A percentile compares a stretch with the other conserved stretches of the same genome.
Conservation (phyloP, 1,140 invertebrate species). For the Polyergus mexicanus region DNA sequence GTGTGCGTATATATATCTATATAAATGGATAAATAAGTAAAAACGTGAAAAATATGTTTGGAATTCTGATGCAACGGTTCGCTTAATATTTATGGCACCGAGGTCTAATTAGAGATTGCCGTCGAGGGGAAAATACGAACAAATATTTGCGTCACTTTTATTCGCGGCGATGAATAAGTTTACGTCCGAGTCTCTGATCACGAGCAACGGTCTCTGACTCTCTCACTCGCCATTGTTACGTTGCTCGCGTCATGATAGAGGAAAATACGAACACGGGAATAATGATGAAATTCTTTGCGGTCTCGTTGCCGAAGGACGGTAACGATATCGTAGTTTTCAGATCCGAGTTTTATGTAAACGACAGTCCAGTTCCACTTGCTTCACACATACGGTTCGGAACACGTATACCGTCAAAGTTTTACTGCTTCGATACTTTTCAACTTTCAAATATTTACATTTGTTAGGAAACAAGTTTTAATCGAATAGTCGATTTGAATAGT, state of each 20-base stretch:
- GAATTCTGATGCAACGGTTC: background rate
- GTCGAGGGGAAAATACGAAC: background rate
- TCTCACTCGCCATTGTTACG: slow-evolving; percentile 25
- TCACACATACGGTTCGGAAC: background rate
- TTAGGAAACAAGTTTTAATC: slow-evolving; percentile 22
- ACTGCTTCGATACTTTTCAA: background rate
- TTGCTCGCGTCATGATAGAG: background rate
- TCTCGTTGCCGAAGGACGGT: background rate
- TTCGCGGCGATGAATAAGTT: background rate
- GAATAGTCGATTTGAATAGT: background rate
- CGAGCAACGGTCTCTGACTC: background rate
- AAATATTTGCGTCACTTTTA: slow-evolving; percentile 40
- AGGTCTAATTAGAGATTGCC: background rate
- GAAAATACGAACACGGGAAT: slow-evolving; percentile 1
- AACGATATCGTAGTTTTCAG: slow-evolving; percentile 14
- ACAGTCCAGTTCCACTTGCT: background rate
- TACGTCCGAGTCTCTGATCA: slow-evolving; percentile 37
- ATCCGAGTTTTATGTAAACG: background rate
- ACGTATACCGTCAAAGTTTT: background rate
- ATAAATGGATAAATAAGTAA: slow-evolving; percentile 14
- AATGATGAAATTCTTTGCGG: slow-evolving; percentile 29
- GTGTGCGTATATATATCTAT: background rate
- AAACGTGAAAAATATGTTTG: background rate
- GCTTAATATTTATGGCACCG: slow-evolving; percentile 34
- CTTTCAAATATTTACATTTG: slow-evolving; percentile 24